Percentiles rank a stretch among this genome's conserved stretches.
Conservation (phyloP, 2,113 vertebrate genomes). For the Muntiacus reevesi region DNA sequence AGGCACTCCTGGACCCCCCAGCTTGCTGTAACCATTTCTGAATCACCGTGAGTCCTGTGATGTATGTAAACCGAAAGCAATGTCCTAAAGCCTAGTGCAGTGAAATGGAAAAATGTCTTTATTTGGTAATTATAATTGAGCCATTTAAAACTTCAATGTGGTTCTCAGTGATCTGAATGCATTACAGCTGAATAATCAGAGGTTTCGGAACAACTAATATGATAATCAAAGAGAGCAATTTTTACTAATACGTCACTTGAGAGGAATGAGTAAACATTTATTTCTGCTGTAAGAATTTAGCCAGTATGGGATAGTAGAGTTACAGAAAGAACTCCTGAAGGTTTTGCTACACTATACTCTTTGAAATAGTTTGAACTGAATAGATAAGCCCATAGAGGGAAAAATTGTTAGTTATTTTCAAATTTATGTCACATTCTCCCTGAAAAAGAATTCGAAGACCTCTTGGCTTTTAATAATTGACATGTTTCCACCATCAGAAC, state of each 20-base stretch:
- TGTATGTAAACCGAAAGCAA: background rate
- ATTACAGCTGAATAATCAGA: background rate
- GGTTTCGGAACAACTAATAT: background rate
- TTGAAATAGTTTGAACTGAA: background rate
- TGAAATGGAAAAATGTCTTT: background rate
- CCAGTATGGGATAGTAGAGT: background rate
- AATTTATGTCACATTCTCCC: background rate
- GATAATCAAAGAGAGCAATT: background rate
- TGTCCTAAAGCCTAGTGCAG: background rate
- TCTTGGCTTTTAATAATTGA: background rate
- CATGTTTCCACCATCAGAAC: background rate
- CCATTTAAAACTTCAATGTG: background rate
- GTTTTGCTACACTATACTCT: background rate
- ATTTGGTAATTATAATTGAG: background rate
- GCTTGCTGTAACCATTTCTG: background rate
- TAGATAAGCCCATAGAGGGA: background rate
- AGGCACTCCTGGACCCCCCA: background rate
- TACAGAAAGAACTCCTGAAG: background rate
- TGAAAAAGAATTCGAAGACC: background rate
- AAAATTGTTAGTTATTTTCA: background rate
- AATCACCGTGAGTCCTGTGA: background rate
- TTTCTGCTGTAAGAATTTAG: background rate
- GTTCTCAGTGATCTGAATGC: background rate
- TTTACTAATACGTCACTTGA: background rate
- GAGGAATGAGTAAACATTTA: background rate